A percentile compares a stretch with the other conserved stretches of the same genome.
These are phyloP conservation scores for Lophius americanus DNA, from an alignment of 2,797 vertebrate genomes.

Conservation along the genomic window DNA sequence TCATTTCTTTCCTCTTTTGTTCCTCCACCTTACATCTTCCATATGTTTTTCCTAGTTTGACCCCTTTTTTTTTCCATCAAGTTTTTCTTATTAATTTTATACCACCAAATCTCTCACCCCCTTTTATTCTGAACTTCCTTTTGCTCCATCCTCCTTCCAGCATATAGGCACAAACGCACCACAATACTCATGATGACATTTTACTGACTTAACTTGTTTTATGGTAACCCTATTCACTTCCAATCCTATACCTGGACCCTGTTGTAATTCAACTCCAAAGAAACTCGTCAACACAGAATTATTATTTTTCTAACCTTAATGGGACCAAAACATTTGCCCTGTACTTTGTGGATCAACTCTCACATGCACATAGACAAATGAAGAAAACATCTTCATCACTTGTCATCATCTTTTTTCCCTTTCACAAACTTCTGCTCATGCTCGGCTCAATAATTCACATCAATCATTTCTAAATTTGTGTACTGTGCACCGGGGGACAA, in stretches of 20 bases:
- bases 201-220: neutral
- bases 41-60: constrained; percentile 40
- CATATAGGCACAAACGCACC: constrained; percentile 5
- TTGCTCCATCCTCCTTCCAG: neutral
- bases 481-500: constrained; percentile 17
- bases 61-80: constrained; percentile 47
- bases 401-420: too few relatives aligned
- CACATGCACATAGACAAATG: too few relatives aligned
- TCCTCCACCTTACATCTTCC: constrained; percentile 35
- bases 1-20: constrained; percentile 68
- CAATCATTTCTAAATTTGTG: constrained; percentile 23
- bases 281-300: too few relatives aligned
- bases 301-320: too few relatives aligned
- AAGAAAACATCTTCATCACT: too few relatives aligned
- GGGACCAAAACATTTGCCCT: too few relatives aligned
- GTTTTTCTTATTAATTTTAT: constrained; percentile 29
- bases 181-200: neutral
- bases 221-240: too few relatives aligned
- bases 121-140: constrained; percentile 4
- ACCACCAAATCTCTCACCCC: constrained; percentile 6
- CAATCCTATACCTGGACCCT: too few relatives aligned
- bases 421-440: neutral
- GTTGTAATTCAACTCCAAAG: too few relatives aligned
- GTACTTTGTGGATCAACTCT: too few relatives aligned
- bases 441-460: constrained; percentile 11